These are phyloP conservation scores for Tokudaia tokunoshimensis DNA, from an alignment of 2,797 vertebrate species.

Conservation along the genomic window DNA sequence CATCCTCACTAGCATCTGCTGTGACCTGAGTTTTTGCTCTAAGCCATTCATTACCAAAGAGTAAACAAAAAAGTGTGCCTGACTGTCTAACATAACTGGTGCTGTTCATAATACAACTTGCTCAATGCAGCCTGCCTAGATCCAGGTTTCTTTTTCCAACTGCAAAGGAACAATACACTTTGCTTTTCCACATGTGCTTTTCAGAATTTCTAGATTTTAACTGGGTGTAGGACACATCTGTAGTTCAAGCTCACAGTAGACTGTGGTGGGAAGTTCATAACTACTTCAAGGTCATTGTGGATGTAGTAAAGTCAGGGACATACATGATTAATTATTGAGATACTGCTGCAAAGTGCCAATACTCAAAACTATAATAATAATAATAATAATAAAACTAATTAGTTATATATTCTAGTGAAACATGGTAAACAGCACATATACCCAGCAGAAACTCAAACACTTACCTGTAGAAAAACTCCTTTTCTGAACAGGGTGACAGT, in stretches of 20 bases:
- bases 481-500: neutral
- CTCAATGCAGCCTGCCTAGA: fast-evolving
- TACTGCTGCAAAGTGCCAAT: neutral
- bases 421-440: neutral
- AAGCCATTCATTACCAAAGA: too few relatives aligned
- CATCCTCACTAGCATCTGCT: too few relatives aligned
- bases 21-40: too few relatives aligned
- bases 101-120: fast-evolving
- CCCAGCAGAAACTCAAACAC: neutral
- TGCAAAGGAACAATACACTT: neutral
- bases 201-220: neutral
- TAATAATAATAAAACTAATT: neutral
- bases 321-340: neutral
- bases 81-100: neutral
- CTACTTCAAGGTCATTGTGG: too few relatives aligned
- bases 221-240: neutral
- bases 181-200: neutral
- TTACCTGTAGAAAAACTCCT: neutral
- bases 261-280: neutral
- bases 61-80: fast-evolving
- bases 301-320: neutral
- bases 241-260: neutral
- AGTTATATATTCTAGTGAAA: neutral
- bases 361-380: neutral
- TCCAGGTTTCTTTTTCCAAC: neutral